phyloP scores from a whole-genome alignment of 2,888 invertebrate genomes.

The Oscheius sp. region DNA sequence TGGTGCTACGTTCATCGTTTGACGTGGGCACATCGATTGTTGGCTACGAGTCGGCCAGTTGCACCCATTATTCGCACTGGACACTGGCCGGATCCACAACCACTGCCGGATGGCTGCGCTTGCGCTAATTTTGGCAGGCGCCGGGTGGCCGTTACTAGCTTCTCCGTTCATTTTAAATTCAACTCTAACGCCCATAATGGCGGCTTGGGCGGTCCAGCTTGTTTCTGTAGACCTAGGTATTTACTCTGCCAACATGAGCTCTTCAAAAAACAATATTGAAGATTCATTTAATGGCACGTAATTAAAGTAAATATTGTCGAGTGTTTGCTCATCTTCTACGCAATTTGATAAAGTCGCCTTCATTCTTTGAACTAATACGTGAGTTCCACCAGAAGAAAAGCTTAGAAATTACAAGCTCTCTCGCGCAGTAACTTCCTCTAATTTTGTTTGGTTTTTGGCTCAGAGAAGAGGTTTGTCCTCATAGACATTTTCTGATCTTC shows the following conservation, averaged over 20 bases:
- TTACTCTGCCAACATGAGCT: slow-evolving; percentile 1
- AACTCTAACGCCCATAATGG: not conserved
- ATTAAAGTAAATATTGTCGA: not conserved
- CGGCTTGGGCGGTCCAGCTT: not conserved
- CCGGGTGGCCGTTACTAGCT: not conserved
- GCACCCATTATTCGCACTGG: slow-evolving; percentile 30
- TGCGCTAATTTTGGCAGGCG: slow-evolving; percentile 22
- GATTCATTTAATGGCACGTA: not conserved
- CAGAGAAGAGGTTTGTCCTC: not conserved
- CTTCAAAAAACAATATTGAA: not conserved
- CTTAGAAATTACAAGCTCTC: not conserved
- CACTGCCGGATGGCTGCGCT: slow-evolving; percentile 25
- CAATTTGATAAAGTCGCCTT: too few species aligned
- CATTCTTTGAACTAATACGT: not conserved
- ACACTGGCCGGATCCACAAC: slow-evolving; percentile 22
- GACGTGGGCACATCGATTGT: slow-evolving; percentile 30
- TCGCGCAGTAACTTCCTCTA: not conserved
- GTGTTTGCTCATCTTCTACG: not conserved
- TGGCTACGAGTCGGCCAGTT: slow-evolving; percentile 30
- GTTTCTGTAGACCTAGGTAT: not conserved
- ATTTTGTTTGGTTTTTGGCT: too few species aligned
- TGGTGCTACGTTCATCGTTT: slow-evolving; percentile 15
- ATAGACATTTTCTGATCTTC: not conserved
- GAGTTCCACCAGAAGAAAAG: not conserved
- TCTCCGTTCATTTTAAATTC: not conserved